Base-by-base conservation (phyloP, 1,140 invertebrate species). In the Sitophilus oryzae region DNA sequence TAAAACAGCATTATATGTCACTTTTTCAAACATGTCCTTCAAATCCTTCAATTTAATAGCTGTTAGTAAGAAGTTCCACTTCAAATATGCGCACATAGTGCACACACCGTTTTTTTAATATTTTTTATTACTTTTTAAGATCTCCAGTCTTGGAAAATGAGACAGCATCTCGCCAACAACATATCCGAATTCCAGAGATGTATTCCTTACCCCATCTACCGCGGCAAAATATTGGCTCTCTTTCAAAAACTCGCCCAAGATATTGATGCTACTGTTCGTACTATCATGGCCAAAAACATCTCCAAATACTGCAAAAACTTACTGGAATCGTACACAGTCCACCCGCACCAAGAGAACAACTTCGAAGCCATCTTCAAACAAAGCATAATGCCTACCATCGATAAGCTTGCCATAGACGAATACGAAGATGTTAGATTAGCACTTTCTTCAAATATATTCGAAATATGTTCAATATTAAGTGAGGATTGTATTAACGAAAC, bases 101-200 rank as follows among this genome's bases (percentile, higher is more conserved):
- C n/a, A n/a, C n/a, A n/a, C n/a, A n/a, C n/a, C n/a, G n/a, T n/a
- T n/a, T n/a, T n/a, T 21, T 21, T 19, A 1, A 1, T 23, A 11
- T 23, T 1, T n/a, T 45, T 9, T 2, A 22, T 47, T 30, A 37
- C 34, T 47, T 42, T 64, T 64, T 35, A 25, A 67, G 66, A 55
- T 23, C 57, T 63, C 25, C 14, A 37, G 8, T 67, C 65, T 11
- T 69, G 67, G 69, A 67, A 58, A 45, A 51, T 67, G 4, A 57
- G 65, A 14, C 62, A 65, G 49, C 51, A 54, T 15, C 22, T 69
- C 3, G 64, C 67, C 2, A 36, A 30, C 35, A 23, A 57, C 16
- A 64, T 71, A 16, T 50, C 60, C 1, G 42, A 58, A 16, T 56
- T 71, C 1, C 66, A 64, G 22, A 22, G 60, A 10, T 20, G 53